Conservation (phyloP, 2,888 invertebrate species). For the Drosophila basisetae region DNA sequence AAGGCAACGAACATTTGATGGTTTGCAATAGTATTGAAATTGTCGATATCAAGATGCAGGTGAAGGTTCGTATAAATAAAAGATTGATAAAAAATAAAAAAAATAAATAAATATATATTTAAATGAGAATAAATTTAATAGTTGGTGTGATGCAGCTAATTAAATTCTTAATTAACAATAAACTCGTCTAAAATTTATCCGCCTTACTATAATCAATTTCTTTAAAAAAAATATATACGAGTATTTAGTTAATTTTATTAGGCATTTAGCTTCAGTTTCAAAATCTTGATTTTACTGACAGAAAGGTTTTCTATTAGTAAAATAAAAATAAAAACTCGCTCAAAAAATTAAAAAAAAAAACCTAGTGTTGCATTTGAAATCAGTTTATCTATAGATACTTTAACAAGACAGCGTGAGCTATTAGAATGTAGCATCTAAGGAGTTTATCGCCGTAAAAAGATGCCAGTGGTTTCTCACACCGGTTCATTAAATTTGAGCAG, state of each 20-base stretch:
- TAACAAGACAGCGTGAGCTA: slow-evolving; percentile 38
- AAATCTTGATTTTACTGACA: slow-evolving; percentile 4
- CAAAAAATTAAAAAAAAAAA: slow-evolving; percentile 3
- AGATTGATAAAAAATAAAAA: slow-evolving; percentile 16
- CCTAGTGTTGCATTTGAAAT: slow-evolving; percentile 24
- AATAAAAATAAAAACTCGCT: not conserved
- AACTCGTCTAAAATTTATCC: not conserved
- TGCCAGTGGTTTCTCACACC: slow-evolving; percentile 53
- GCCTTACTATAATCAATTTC: not conserved
- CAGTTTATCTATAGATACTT: slow-evolving; percentile 32
- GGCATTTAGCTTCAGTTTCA: slow-evolving; percentile 2
- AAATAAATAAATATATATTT: not conserved
- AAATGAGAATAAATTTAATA: slow-evolving; percentile 8
- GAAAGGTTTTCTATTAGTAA: not conserved
- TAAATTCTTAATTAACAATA: not conserved
- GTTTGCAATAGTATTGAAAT: slow-evolving; percentile 73
- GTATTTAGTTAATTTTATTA: slow-evolving; percentile 5
- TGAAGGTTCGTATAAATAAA: slow-evolving; percentile 71
- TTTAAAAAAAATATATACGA: not conserved
- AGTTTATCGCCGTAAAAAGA: slow-evolving; percentile 47
- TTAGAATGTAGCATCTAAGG: slow-evolving; percentile 24
- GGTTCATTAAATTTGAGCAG: slow-evolving; percentile 44
- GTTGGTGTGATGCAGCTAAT: not conserved
- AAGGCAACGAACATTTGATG: slow-evolving; percentile 60
- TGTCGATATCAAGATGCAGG: slow-evolving; percentile 74